Conservation (phyloP, 2,113 vertebrate genomes). For the Struthidea cinerea region DNA sequence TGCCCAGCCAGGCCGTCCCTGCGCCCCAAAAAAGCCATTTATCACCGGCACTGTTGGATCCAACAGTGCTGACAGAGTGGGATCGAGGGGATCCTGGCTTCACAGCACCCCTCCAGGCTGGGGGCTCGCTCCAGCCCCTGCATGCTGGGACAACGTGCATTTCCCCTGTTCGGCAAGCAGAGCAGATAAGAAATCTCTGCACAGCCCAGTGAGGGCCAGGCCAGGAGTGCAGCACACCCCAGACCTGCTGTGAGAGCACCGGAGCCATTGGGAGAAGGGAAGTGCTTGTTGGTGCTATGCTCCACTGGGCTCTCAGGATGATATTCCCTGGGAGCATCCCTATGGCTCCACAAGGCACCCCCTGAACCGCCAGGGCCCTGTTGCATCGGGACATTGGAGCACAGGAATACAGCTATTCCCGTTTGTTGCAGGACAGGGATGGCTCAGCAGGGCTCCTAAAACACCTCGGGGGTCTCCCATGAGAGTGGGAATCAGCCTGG, state of each 20-base stretch:
- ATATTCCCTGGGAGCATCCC: background rate
- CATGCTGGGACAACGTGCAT: accelerated
- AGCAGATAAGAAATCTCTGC: background rate
- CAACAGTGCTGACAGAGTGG: accelerated
- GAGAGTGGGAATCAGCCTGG: background rate
- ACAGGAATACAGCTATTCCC: accelerated
- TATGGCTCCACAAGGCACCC: accelerated
- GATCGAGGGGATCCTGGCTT: accelerated
- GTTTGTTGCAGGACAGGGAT: background rate
- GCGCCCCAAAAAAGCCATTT: background rate
- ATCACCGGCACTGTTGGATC: accelerated
- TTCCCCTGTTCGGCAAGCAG: background rate
- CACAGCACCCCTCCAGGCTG: accelerated
- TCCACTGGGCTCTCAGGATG: accelerated
- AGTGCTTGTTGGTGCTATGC: accelerated
- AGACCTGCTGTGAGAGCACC: background rate
- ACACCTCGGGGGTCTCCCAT: background rate
- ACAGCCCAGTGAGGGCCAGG: accelerated
- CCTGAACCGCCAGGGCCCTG: background rate
- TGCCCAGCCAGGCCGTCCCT: accelerated
- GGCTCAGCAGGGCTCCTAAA: background rate
- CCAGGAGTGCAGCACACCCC: background rate
- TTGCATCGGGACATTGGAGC: accelerated
- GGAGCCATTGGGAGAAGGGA: accelerated
- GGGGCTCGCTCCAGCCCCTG: background rate